A percentile compares a stretch with the other conserved stretches of the same genome.
Conservation (phyloP, 2,113 vertebrate species). For the Poicephalus meyeri region DNA sequence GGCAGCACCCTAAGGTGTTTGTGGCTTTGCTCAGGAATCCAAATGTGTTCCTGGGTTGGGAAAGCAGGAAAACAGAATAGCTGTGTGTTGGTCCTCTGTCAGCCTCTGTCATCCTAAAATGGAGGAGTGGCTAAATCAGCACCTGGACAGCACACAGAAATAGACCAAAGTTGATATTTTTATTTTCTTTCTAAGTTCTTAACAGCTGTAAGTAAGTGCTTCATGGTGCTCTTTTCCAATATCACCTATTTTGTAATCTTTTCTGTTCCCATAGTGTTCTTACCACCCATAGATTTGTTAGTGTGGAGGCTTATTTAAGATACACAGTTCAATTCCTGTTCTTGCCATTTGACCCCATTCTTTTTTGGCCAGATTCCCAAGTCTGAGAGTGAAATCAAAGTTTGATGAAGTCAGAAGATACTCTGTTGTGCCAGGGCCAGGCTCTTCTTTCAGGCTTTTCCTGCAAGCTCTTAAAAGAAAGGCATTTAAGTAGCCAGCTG, state of each 20-base stretch:
- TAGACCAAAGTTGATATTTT: background rate
- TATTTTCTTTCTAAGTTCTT: background rate
- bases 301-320: background rate
- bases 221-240: background rate
- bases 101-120: background rate
- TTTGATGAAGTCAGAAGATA: background rate
- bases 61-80: background rate
- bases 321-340: background rate
- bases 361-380: background rate
- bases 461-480: background rate
- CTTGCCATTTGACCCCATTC: background rate
- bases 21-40: background rate
- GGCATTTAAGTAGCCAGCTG: background rate
- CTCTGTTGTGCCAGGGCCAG: background rate
- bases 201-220: background rate
- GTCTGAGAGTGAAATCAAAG: background rate
- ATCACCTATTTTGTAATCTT: background rate
- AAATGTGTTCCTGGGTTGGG: fast-evolving
- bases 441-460: background rate
- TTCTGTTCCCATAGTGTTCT: background rate
- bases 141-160: background rate
- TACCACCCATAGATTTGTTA: background rate
- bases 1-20: background rate
- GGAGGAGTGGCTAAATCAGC: background rate
- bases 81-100: background rate